These are phyloP conservation scores for Orchestes rusci DNA, from an alignment of 2,888 invertebrate species.

Conservation along the genomic window DNA sequence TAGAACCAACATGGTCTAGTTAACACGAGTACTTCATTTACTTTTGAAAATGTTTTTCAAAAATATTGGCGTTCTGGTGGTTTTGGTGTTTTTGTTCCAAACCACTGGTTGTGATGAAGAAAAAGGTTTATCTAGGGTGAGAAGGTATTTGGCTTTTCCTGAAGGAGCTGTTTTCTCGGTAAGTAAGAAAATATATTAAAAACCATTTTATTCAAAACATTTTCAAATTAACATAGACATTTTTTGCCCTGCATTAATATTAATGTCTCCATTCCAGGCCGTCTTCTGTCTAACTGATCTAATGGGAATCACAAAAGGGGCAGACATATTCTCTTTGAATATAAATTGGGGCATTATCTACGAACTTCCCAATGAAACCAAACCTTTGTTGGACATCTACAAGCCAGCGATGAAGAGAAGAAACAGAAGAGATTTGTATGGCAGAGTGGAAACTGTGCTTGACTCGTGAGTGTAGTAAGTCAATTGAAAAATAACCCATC, in stretches of 20 bases:
- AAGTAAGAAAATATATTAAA: slow-evolving; percentile 16
- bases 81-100: slow-evolving; percentile 4
- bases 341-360: slow-evolving; percentile 69
- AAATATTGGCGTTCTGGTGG: neutral
- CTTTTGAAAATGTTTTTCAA: neutral
- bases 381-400: slow-evolving; percentile 24
- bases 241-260: neutral
- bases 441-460: slow-evolving; percentile 29
- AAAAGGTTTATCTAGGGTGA: slow-evolving; percentile 18
- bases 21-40: neutral
- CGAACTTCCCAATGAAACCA: slow-evolving; percentile 62
- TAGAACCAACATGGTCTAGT: too few species aligned
- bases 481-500: neutral
- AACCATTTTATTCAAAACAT: neutral
- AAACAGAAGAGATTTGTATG: slow-evolving; percentile 29
- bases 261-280: slow-evolving; percentile 43
- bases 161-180: slow-evolving; percentile 23
- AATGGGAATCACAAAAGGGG: slow-evolving; percentile 43
- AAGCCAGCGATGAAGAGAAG: slow-evolving; percentile 36
- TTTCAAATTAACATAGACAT: neutral
- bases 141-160: slow-evolving; percentile 24
- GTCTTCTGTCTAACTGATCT: slow-evolving; percentile 52
- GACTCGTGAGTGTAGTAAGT: slow-evolving; percentile 32
- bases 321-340: slow-evolving; percentile 57
- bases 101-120: neutral